A percentile compares a stretch with the other conserved stretches of the same genome.
These are phyloP conservation scores for Podarcis siculus DNA, from an alignment of 2,797 vertebrate genomes.

Conservation along the genomic window DNA sequence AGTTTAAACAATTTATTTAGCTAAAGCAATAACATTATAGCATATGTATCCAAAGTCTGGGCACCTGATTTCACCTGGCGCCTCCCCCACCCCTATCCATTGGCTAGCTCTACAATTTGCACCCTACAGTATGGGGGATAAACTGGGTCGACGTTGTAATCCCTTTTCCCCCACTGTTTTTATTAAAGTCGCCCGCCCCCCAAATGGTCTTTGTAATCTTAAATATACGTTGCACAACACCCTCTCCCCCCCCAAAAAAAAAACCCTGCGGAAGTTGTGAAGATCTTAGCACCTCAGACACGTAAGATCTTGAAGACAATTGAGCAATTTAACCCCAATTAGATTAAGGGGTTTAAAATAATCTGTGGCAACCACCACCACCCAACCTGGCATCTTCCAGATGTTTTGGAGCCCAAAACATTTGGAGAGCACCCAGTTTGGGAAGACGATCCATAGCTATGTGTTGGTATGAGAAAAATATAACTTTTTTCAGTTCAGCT, in stretches of 20 bases:
- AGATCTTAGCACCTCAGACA: slow-evolving; percentile 29
- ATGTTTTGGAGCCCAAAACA: too few relatives aligned
- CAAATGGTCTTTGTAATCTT: neutral
- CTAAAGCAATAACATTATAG: too few relatives aligned
- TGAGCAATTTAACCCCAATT: slow-evolving; percentile 11
- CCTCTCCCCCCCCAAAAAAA: neutral
- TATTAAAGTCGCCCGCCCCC: too few relatives aligned
- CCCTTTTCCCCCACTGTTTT: too few relatives aligned
- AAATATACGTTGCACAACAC: slow-evolving; percentile 13
- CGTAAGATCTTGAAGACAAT: slow-evolving; percentile 16
- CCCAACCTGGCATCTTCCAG: too few relatives aligned
- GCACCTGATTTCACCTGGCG: neutral
- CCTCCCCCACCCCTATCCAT: too few relatives aligned
- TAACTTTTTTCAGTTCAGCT: neutral
- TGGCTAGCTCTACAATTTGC: neutral
- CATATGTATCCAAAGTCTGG: neutral
- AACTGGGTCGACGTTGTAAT: neutral
- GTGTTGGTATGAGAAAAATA: neutral
- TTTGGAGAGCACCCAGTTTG: too few relatives aligned
- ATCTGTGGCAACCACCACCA: slow-evolving; percentile 11
- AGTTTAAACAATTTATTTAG: too few relatives aligned
- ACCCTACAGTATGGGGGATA: neutral
- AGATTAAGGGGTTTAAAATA: slow-evolving; percentile 24
- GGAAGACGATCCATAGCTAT: too few relatives aligned
- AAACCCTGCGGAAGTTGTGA: neutral